These are phyloP conservation scores for Deilephila porcellus DNA, from an alignment of 2,888 invertebrate genomes.

Conservation along the genomic window DNA sequence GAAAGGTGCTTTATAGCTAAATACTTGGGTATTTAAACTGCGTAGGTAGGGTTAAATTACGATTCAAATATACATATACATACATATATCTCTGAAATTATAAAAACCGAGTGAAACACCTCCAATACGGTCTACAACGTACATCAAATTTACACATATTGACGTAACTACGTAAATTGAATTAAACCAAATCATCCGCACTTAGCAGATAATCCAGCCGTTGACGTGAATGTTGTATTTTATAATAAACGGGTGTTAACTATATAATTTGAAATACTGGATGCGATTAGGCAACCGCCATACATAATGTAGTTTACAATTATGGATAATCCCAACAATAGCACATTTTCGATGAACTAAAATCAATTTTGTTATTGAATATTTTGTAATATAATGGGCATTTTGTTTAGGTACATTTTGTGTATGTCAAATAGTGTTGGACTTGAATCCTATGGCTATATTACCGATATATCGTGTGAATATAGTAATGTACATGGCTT, in stretches of 20 bases:
- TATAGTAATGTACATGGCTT: too few species aligned
- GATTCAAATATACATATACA: too few species aligned
- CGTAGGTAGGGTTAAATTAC: too few species aligned
- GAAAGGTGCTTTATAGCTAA: too few species aligned
- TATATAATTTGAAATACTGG: neutral
- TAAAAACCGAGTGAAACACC: neutral
- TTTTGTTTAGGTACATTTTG: too few species aligned
- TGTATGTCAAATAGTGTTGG: too few species aligned
- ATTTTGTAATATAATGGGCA: too few species aligned
- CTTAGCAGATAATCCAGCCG: neutral
- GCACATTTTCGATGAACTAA: neutral
- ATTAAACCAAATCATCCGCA: constrained; percentile 21
- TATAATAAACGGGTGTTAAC: constrained; percentile 10
- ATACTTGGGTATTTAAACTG: too few species aligned
- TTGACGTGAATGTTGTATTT: constrained; percentile 3
- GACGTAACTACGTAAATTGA: constrained; percentile 16
- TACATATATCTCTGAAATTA: neutral
- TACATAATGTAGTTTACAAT: neutral
- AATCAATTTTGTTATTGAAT: neutral
- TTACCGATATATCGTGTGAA: too few species aligned
- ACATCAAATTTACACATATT: constrained; percentile 14
- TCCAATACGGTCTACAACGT: neutral
- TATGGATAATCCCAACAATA: neutral
- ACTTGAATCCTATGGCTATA: too few species aligned
- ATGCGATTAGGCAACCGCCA: constrained; percentile 6